phyloP scores from a whole-genome alignment of 1,140 invertebrate species.

The Bombyx mandarina region DNA sequence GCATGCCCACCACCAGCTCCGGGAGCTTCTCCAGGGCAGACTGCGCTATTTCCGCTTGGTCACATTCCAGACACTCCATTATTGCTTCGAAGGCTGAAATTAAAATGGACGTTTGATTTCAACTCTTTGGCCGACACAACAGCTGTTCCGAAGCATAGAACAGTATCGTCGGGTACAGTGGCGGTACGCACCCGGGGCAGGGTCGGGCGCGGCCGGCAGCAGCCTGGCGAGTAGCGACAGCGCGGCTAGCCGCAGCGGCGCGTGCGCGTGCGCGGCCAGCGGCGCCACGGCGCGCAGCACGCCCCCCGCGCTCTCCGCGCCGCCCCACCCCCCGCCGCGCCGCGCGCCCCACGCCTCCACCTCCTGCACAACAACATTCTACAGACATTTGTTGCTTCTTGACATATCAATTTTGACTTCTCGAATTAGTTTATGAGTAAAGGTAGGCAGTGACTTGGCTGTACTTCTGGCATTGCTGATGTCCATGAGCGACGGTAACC shows the following conservation, averaged over 20 bases:
- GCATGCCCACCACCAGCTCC: conserved; percentile 85
- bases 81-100: conserved; percentile 76
- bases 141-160: no score
- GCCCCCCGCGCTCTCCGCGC: conserved; percentile 22
- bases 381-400: no score
- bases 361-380: conserved; percentile 21
- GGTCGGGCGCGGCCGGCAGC: conserved; percentile 40
- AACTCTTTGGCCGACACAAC: no score
- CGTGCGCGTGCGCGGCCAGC: conserved; percentile 30
- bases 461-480: no score
- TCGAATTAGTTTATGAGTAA: no score
- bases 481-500: no score
- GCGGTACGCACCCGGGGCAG: conserved; percentile 23
- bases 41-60: conserved; percentile 83
- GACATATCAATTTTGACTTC: no score
- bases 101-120: not conserved
- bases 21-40: conserved; percentile 86
- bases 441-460: no score
- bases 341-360: conserved; percentile 50
- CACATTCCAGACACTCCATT: conserved; percentile 84
- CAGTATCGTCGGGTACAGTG: not conserved
- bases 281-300: conserved; percentile 34
- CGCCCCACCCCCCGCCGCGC: conserved; percentile 51
- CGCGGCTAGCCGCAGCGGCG: conserved; percentile 29
- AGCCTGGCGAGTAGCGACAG: conserved; percentile 42